A percentile compares a stretch with the other conserved stretches of the same genome.
Conservation (phyloP, 2,797 vertebrate species). For the Sebastolobus alascanus region DNA sequence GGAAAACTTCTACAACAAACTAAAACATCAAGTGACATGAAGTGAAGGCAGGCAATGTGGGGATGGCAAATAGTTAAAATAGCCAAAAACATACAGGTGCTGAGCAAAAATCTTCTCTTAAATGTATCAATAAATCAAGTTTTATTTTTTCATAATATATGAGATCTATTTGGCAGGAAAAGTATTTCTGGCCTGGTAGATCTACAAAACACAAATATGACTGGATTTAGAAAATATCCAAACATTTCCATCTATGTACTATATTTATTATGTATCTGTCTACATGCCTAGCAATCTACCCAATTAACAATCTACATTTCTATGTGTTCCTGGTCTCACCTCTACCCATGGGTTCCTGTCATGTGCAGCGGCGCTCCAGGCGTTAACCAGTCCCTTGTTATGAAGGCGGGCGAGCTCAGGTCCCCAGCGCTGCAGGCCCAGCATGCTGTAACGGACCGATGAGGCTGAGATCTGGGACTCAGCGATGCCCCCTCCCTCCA, state of each 20-base stretch:
- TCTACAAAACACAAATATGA: neutral
- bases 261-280: neutral
- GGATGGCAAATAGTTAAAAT: neutral
- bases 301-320: neutral
- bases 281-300: neutral
- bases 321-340: slow-evolving; percentile 75
- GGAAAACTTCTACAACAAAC: neutral
- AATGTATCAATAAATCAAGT: neutral
- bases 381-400: slow-evolving; percentile 93
- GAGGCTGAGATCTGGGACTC: slow-evolving; percentile 93
- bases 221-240: neutral
- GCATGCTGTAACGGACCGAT: slow-evolving; percentile 89
- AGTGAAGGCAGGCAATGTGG: neutral
- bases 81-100: neutral
- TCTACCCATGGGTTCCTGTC: slow-evolving; percentile 96
- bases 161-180: neutral
- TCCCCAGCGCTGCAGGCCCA: slow-evolving; percentile 96
- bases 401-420: slow-evolving; percentile 93
- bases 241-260: neutral
- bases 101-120: neutral
- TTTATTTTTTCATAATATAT: neutral
- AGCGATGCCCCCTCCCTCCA: slow-evolving; percentile 92
- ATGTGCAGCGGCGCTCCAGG: slow-evolving; percentile 94
- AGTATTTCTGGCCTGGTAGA: neutral
- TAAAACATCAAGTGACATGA: neutral